Evolutionary conservation across 2,113 vertebrate genomes (phyloP).

Genomic region (Rynchops niger): DNA sequence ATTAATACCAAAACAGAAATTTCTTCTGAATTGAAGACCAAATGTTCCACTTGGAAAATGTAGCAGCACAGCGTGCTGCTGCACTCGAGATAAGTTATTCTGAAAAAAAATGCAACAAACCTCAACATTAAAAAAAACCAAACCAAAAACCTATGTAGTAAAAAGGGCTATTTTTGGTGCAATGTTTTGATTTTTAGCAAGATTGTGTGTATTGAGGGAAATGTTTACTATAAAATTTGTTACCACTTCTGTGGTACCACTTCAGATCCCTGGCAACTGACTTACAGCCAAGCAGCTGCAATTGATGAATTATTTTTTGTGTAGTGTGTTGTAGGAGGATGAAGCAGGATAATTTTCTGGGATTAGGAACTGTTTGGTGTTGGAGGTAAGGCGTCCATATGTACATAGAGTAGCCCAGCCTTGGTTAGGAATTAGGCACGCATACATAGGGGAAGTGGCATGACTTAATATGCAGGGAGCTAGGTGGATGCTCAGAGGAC

Average conservation of each 20-base stretch:
- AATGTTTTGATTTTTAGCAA: neutral
- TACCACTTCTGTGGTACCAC: neutral
- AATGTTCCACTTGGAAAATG: neutral
- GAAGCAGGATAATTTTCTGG: neutral
- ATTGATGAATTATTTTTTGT: neutral
- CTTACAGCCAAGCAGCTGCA: neutral
- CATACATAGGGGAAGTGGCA: neutral
- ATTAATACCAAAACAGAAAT: neutral
- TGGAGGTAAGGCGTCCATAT: neutral
- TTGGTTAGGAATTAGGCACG: neutral
- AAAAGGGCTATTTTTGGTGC: neutral
- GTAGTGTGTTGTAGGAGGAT: neutral
- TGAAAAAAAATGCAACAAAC: neutral
- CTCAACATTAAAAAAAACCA: neutral
- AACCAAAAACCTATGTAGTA: neutral
- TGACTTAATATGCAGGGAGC: neutral
- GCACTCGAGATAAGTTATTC: neutral
- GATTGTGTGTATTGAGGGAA: neutral
- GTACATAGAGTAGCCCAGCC: neutral
- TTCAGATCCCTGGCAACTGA: neutral
- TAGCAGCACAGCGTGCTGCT: neutral
- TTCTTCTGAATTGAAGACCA: neutral
- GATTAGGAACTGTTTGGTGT: neutral
- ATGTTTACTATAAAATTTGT: neutral
- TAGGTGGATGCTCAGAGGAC: neutral